These are phyloP conservation scores for Pseudomyrmex sp. DNA, from an alignment of 1,140 invertebrate species.

Conservation along the genomic window DNA sequence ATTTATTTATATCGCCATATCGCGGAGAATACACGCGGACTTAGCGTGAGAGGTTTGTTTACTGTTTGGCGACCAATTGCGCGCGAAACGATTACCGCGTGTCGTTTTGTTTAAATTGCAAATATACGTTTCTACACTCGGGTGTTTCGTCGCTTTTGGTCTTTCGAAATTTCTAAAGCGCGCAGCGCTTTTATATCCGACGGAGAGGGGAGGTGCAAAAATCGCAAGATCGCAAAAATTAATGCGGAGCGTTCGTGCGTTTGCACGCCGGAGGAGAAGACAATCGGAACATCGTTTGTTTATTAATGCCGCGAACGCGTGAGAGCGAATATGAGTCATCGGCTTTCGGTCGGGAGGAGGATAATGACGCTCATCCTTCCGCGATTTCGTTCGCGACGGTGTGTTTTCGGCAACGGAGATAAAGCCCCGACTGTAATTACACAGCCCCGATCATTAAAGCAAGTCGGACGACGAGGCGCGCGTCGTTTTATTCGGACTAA, in stretches of 20 bases:
- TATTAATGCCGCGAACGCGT: background rate
- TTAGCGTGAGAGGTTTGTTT: slow-evolving; percentile 11
- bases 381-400: slow-evolving; percentile 5
- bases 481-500: slow-evolving; percentile 29
- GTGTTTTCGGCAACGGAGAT: slow-evolving; percentile 36
- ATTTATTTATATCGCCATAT: slow-evolving; percentile 36
- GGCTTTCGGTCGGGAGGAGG: background rate
- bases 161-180: no score
- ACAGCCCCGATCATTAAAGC: slow-evolving; percentile 42
- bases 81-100: no score
- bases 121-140: background rate
- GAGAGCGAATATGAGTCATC: background rate
- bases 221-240: no score
- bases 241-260: no score
- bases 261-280: background rate
- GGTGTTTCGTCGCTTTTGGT: background rate
- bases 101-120: background rate
- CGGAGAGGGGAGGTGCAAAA: no score
- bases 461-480: slow-evolving; percentile 42
- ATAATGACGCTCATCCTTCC: background rate
- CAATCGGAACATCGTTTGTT: no score
- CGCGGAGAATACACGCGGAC: background rate
- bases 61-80: background rate
- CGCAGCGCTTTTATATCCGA: background rate
- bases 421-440: slow-evolving; percentile 41